Percentiles rank a stretch among this genome's conserved stretches.
Evolutionary conservation across 2,113 vertebrate species (phyloP).

Genomic region (Pituophis catenifer): DNA sequence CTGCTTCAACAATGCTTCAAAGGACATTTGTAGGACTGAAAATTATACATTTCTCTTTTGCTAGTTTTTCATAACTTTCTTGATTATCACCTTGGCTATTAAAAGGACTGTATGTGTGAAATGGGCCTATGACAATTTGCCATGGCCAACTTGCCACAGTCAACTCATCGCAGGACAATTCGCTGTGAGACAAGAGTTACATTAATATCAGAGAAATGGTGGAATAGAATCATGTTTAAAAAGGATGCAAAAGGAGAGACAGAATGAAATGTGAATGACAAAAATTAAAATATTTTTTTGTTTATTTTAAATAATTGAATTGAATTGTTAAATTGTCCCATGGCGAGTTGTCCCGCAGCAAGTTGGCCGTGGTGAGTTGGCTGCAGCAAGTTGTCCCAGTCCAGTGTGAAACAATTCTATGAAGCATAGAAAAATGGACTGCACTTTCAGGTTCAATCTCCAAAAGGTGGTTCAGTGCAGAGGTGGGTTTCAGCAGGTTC

Average conservation of each 20-base stretch:
- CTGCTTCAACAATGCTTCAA: neutral
- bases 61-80: neutral
- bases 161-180: neutral
- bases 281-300: neutral
- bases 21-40: neutral
- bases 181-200: neutral
- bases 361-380: neutral
- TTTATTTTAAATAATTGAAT: neutral
- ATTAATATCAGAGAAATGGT: neutral
- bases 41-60: neutral
- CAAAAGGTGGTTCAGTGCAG: neutral
- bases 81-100: neutral
- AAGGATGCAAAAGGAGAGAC: neutral
- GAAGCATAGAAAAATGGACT: neutral
- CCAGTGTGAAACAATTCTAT: neutral
- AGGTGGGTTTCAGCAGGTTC: too few relatives aligned
- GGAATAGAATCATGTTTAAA: neutral
- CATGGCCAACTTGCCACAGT: fast-evolving
- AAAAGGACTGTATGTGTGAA: neutral
- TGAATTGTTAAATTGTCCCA: neutral
- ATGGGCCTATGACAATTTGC: neutral
- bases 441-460: neutral
- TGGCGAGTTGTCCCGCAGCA: neutral
- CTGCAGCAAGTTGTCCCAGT: neutral
- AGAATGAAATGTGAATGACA: neutral